These are phyloP conservation scores for Malurus alboscapulatus DNA, from an alignment of 2,113 vertebrate species.

Conservation along the genomic window DNA sequence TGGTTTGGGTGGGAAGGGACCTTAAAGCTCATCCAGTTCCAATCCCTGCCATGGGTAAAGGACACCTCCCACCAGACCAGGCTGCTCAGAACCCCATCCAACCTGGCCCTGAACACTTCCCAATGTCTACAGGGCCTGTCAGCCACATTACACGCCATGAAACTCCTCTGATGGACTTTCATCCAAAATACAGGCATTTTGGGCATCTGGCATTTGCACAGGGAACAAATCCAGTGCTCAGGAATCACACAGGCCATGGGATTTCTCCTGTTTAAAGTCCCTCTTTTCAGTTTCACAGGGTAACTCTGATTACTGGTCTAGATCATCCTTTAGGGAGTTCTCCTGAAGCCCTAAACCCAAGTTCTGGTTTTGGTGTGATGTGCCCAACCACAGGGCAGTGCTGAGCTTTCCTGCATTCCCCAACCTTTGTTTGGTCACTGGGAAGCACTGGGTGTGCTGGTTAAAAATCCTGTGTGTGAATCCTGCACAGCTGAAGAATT, in stretches of 20 bases:
- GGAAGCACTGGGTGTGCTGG: neutral
- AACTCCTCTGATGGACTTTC: neutral
- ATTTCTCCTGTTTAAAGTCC: neutral
- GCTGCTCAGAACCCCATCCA: neutral
- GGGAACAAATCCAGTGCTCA: neutral
- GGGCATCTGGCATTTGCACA: neutral
- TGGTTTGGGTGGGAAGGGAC: neutral
- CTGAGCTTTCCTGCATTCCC: neutral
- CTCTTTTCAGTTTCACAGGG: neutral
- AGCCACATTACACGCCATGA: neutral
- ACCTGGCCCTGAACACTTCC: neutral
- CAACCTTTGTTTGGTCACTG: neutral
- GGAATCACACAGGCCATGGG: accelerated
- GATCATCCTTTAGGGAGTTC: neutral
- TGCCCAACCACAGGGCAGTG: neutral
- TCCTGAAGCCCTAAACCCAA: neutral
- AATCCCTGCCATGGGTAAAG: neutral
- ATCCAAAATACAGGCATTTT: neutral
- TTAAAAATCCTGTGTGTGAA: neutral
- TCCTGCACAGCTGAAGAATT: neutral
- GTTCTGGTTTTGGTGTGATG: neutral
- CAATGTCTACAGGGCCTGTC: neutral
- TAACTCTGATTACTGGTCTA: neutral
- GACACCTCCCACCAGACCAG: neutral
- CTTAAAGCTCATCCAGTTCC: neutral